These are phyloP conservation scores for Phenacoccus solenopsis DNA, from an alignment of 1,140 invertebrate species.

Conservation along the genomic window DNA sequence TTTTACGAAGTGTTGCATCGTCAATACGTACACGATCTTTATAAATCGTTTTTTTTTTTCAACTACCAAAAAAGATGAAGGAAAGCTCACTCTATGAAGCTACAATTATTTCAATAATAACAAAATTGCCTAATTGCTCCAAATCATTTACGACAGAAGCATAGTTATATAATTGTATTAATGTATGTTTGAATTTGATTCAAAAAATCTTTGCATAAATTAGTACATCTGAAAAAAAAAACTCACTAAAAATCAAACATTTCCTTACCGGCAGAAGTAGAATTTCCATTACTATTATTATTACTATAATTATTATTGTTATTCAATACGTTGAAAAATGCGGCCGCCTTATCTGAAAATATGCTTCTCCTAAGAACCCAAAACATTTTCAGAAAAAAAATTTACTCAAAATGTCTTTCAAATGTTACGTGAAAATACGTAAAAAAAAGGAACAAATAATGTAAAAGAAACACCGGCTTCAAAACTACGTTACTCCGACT, in stretches of 20 bases:
- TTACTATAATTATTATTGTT: conserved; percentile 21
- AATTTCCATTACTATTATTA: conserved; percentile 15
- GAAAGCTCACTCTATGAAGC: too few relatives aligned
- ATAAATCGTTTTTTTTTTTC: too few relatives aligned
- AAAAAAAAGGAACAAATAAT: not conserved
- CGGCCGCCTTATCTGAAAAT: conserved; percentile 24
- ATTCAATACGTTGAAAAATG: conserved; percentile 26
- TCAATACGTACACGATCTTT: too few relatives aligned
- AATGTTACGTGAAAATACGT: not conserved
- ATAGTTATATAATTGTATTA: too few relatives aligned
- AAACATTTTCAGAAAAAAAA: conserved; percentile 23
- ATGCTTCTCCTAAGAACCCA: conserved; percentile 24
- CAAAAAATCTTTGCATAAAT: too few relatives aligned
- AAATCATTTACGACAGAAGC: too few relatives aligned
- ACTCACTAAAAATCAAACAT: not conserved
- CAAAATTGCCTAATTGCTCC: too few relatives aligned
- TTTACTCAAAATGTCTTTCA: not conserved
- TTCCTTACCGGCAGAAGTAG: not conserved
- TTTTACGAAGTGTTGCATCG: too few relatives aligned
- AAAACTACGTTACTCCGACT: not conserved
- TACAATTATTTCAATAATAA: too few relatives aligned
- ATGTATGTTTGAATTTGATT: too few relatives aligned
- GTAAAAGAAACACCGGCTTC: not conserved
- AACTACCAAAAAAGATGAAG: too few relatives aligned
- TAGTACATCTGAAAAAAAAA: too few relatives aligned